Conservation (phyloP, 2,797 vertebrate genomes). For the Danio albolineatus region DNA sequence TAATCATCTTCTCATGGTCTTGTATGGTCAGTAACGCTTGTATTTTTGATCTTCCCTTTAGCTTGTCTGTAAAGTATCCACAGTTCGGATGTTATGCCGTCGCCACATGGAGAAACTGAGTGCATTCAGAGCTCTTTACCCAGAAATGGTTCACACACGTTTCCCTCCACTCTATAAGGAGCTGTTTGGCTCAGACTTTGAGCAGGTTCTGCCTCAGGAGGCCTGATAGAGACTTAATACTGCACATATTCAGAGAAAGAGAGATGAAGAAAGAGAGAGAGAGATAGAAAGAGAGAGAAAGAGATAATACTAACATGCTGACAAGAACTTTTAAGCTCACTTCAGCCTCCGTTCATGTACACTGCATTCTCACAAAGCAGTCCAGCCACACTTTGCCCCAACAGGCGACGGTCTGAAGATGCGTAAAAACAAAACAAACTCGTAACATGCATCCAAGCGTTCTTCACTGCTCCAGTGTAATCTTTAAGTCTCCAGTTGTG, state of each 20-base stretch:
- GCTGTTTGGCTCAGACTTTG: constrained; percentile 92
- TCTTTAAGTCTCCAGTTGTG: constrained; percentile 14
- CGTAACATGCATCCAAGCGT: constrained; percentile 11
- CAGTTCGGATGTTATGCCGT: constrained; percentile 88
- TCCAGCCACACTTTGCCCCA: constrained; percentile 33
- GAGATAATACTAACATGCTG: constrained; percentile 60
- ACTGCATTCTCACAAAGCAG: constrained; percentile 48
- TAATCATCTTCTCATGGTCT: background rate
- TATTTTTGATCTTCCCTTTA: constrained; percentile 64
- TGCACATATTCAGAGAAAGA: constrained; percentile 60
- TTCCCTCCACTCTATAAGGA: constrained; percentile 96
- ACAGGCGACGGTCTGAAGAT: constrained; percentile 10
- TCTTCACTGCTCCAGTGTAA: constrained; percentile 22
- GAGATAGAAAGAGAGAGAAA: constrained; percentile 29
- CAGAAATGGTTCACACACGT: constrained; percentile 89
- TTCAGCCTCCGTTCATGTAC: constrained; percentile 41
- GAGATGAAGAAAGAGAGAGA: constrained; percentile 6
- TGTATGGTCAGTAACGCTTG: background rate
- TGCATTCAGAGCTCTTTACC: constrained; percentile 90
- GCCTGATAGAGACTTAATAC: constrained; percentile 78
- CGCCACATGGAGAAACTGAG: constrained; percentile 92
- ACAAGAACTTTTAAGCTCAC: constrained; percentile 43
- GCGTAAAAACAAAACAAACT: background rate
- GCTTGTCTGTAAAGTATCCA: constrained; percentile 93
- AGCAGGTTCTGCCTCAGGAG: constrained; percentile 86